Base-by-base conservation (phyloP, 1,140 invertebrate genomes). In the Diabrotica virgifera region DNA sequence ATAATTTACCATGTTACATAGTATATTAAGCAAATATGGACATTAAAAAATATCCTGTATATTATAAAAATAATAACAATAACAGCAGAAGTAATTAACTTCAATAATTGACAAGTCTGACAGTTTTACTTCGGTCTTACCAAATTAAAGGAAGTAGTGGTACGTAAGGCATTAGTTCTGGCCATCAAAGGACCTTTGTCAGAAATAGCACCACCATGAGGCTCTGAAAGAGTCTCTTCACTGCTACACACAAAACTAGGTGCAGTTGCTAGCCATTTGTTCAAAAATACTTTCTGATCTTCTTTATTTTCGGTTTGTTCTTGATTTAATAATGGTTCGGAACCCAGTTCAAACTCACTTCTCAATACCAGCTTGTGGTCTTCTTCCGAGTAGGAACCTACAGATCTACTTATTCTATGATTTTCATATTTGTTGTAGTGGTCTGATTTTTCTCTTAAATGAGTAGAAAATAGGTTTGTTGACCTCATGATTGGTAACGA, bases 131-230 rank as follows among this genome's bases (percentile, higher is more conserved):
- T 62, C 5, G 60, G 76, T 71, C 74, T 77, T 6, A 79, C 75
- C 68, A 79, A 74, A 70, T 79, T 76, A 65, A 79, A 79, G 9
- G 77, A 74, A 53, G 74, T 77, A 24, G 67, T 74, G 24, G 71
- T 74, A 35, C 76, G 59, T 56, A 79, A 65, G 10, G 75, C 76
- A 55, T 77, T 72, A 9, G 77, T 77, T 36, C 77, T 63, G 36
- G 71, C 65, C 10, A 71, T 77, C 52, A 78, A 66, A 24, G 71
- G 70, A 51, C 63, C 68, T 35, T 72, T 10, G 55, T 52, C 8
- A 57, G 6, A n/a, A 62, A 59, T 12, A 56, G 59, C 36, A 63
- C 53, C 11, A 24, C 24, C 24, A 24, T 24, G 24, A 57, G 73
- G 72, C 52, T 75, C 70, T 9, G 74, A 65, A 64, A 66, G 70